Evolutionary conservation across 1,140 invertebrate genomes (phyloP).

Genomic region (Aplysia californica): DNA sequence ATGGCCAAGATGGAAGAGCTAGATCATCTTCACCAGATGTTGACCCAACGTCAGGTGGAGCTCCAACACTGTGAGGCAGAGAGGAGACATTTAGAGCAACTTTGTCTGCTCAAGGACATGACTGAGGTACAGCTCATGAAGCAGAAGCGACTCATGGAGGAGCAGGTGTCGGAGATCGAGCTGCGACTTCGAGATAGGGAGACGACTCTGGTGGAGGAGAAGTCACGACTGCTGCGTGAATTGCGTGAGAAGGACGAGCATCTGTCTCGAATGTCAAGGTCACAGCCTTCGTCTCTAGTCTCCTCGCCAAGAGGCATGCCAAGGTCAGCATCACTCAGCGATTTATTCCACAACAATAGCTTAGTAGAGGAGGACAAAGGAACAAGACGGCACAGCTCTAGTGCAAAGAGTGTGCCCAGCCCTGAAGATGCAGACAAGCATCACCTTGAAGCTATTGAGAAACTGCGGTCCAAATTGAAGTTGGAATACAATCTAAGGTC

Average conservation of each 20-base stretch:
- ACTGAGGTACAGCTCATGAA: slow-evolving; percentile 57
- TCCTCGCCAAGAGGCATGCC: background rate
- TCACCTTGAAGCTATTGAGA: slow-evolving; percentile 48
- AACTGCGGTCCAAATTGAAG: slow-evolving; percentile 46
- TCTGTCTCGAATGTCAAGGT: background rate
- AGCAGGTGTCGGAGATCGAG: slow-evolving; percentile 55
- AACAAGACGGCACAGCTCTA: no score
- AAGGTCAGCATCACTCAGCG: background rate
- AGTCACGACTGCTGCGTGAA: slow-evolving; percentile 47
- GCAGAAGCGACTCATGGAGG: slow-evolving; percentile 57
- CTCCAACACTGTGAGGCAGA: slow-evolving; percentile 38
- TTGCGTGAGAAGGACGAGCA: slow-evolving; percentile 41
- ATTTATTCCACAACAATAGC: background rate
- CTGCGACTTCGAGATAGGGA: slow-evolving; percentile 53
- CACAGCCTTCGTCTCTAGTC: background rate
- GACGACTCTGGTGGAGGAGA: slow-evolving; percentile 52
- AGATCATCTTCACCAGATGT: slow-evolving; percentile 35
- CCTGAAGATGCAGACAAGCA: slow-evolving; percentile 39
- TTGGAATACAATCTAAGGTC: slow-evolving; percentile 30
- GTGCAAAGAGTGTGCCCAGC: background rate
- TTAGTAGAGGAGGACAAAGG: background rate
- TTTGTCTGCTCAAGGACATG: slow-evolving; percentile 52
- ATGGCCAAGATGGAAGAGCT: slow-evolving; percentile 44
- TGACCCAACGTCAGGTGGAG: slow-evolving; percentile 43
- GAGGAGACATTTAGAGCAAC: slow-evolving; percentile 51